Conservation (phyloP, 1,140 invertebrate genomes). For the Cotesia typhae region DNA sequence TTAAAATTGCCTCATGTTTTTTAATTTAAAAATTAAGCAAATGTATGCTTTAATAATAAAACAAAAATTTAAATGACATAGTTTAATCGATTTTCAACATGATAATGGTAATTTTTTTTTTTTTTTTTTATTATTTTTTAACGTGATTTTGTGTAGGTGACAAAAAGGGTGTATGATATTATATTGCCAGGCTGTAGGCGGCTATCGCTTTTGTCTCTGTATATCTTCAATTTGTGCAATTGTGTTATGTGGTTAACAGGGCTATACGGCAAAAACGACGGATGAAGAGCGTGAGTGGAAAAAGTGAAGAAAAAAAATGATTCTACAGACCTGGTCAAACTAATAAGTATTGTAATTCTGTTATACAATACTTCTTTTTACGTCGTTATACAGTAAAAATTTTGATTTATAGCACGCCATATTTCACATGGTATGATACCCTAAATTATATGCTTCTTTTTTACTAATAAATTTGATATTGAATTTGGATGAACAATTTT, state of each 20-base stretch:
- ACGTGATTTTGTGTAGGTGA: conserved; percentile 41
- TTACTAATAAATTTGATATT: conserved; percentile 33
- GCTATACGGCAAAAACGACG: conserved; percentile 24
- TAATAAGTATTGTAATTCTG: conserved; percentile 58
- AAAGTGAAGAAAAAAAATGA: conserved; percentile 14
- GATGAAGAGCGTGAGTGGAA: neutral
- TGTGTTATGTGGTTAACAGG: conserved; percentile 38
- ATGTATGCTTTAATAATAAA: too few species aligned
- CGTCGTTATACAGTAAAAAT: conserved; percentile 43
- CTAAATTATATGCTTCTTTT: neutral
- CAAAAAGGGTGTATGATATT: conserved; percentile 44
- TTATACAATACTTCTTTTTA: conserved; percentile 53
- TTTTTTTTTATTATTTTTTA: too few species aligned
- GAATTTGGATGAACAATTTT: neutral
- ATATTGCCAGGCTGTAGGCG: conserved; percentile 53
- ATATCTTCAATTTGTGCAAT: conserved; percentile 50
- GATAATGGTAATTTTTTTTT: neutral
- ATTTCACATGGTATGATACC: neutral
- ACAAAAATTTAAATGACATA: too few species aligned
- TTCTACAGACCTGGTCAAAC: conserved; percentile 53
- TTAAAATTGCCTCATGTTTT: too few species aligned
- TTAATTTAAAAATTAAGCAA: too few species aligned
- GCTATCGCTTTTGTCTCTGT: conserved; percentile 46
- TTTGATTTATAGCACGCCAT: conserved; percentile 35
- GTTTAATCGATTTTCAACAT: too few species aligned